These are phyloP conservation scores for Laticauda colubrina DNA, from an alignment of 2,113 vertebrate species.

Conservation along the genomic window DNA sequence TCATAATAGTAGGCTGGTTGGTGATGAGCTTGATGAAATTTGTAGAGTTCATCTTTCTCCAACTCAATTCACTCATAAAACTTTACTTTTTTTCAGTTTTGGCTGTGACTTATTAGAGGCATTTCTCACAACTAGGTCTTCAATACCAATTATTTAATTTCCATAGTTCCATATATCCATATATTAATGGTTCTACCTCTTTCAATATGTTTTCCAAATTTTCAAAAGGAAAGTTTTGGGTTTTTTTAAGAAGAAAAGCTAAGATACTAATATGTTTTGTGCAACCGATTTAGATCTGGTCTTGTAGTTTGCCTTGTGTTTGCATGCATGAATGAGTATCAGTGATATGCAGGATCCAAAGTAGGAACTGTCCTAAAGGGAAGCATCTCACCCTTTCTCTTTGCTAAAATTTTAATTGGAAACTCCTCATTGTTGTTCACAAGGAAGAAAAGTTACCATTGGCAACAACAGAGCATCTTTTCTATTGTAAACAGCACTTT, in stretches of 20 bases:
- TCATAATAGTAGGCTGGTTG: not conserved
- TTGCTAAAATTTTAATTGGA: not conserved
- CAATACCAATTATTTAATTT: not conserved
- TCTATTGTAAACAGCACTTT: not conserved
- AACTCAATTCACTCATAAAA: not conserved
- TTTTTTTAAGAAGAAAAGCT: not conserved
- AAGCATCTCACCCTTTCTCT: not conserved
- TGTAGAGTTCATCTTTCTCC: not conserved
- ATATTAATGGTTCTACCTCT: not conserved
- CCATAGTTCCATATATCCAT: not conserved
- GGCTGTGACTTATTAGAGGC: not conserved
- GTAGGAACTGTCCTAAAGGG: not conserved
- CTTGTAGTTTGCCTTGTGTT: not conserved
- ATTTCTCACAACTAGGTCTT: not conserved
- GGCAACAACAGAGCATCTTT: not conserved
- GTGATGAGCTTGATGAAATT: not conserved
- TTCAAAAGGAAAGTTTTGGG: not conserved
- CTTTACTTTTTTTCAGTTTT: not conserved
- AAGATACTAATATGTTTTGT: not conserved
- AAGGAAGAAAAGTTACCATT: not conserved
- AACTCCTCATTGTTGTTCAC: not conserved
- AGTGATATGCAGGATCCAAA: not conserved
- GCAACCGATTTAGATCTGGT: not conserved
- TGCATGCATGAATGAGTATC: not conserved
- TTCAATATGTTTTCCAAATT: not conserved